phyloP scores from a whole-genome alignment of 2,888 invertebrate genomes.

The Dryococelus australis region DNA sequence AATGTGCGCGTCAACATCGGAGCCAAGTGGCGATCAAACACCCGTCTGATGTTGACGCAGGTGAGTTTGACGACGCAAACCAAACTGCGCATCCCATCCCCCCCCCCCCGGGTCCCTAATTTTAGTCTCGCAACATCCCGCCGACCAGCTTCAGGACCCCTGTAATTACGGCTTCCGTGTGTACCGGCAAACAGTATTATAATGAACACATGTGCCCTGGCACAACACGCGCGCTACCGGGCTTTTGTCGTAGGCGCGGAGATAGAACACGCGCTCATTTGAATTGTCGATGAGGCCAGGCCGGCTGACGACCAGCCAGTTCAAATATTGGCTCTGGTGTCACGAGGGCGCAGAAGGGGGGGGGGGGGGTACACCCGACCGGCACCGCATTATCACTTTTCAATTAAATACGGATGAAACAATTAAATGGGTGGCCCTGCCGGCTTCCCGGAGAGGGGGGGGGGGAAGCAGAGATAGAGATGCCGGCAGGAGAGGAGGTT shows the following conservation, averaged over 20 bases:
- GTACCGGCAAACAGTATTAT: conserved; percentile 5
- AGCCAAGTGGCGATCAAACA: neutral
- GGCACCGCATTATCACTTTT: conserved; percentile 9
- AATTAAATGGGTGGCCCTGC: neutral
- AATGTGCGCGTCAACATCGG: neutral
- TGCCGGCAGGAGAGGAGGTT: neutral
- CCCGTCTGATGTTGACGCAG: neutral
- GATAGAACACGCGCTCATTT: neutral
- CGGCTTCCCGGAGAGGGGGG: neutral
- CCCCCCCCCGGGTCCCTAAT: no score
- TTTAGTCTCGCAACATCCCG: no score
- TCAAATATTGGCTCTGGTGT: neutral
- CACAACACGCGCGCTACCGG: neutral
- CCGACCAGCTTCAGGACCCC: neutral
- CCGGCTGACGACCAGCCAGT: neutral
- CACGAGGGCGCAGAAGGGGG: neutral
- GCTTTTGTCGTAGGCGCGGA: neutral
- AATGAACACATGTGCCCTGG: conserved; percentile 7
- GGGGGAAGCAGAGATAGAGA: neutral
- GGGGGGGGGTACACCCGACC: neutral
- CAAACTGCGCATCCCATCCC: neutral
- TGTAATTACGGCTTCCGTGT: neutral
- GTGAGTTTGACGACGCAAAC: neutral
- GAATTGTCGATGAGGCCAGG: neutral
- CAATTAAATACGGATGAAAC: conserved; percentile 16